Conservation (phyloP, 2,113 vertebrate genomes). For the Melozone crissalis region DNA sequence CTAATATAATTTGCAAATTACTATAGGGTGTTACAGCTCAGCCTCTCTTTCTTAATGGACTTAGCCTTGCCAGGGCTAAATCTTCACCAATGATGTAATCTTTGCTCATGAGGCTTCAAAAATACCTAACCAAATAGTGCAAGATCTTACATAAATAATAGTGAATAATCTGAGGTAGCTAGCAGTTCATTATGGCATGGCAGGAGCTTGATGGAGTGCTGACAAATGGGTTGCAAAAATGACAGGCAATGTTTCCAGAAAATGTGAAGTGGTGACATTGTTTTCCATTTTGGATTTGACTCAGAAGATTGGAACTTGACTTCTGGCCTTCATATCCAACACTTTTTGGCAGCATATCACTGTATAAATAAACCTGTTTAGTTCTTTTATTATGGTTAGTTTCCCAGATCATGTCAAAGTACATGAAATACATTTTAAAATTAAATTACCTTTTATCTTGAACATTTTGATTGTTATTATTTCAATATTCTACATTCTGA, state of each 20-base stretch:
- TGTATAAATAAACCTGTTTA: conserved; percentile 24
- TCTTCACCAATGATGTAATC: not conserved
- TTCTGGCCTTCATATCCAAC: conserved; percentile 15
- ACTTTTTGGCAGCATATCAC: not conserved
- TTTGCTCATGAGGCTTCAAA: conserved; percentile 18
- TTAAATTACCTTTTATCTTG: conserved; percentile 17
- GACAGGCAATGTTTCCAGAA: conserved; percentile 5
- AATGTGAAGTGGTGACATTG: conserved; percentile 7
- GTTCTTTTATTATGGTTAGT: not conserved
- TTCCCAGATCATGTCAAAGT: conserved; percentile 17
- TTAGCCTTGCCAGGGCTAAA: not conserved
- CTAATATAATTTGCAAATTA: not conserved
- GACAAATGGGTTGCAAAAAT: conserved; percentile 31
- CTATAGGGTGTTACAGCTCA: not conserved
- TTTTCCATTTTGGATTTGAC: conserved; percentile 33
- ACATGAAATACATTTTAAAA: not conserved
- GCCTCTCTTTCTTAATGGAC: not conserved
- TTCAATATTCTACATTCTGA: not conserved
- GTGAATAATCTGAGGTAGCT: conserved; percentile 10
- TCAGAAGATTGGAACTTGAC: conserved; percentile 49
- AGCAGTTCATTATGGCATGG: not conserved
- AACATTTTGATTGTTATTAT: not conserved
- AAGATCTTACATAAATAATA: not conserved
- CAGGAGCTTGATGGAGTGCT: not conserved
- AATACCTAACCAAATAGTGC: not conserved